Evolutionary conservation across 92 coral and sea anemone species (phyloP).

Genomic region (Pocillopora grandis): DNA sequence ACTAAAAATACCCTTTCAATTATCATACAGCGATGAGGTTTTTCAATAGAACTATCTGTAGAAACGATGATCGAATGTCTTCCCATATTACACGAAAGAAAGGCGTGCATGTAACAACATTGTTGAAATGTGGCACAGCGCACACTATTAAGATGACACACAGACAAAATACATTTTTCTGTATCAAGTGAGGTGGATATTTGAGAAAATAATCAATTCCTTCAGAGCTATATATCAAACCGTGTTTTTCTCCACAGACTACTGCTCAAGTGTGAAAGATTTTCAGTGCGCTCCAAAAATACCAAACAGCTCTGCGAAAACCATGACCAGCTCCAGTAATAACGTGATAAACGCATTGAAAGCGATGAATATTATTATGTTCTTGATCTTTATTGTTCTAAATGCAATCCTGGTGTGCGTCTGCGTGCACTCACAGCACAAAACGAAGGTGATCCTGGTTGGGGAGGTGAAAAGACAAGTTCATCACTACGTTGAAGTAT

Average conservation of each 20-base stretch:
- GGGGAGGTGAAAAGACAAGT: neutral
- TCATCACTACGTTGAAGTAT: neutral
- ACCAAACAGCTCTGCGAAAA: neutral
- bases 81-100: too few relatives aligned
- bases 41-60: too few relatives aligned
- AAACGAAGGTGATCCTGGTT: neutral
- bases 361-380: slow-evolving; percentile 13
- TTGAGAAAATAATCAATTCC: too few relatives aligned
- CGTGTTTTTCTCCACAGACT: slow-evolving; percentile 62
- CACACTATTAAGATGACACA: too few relatives aligned
- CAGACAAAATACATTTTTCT: too few relatives aligned
- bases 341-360: neutral
- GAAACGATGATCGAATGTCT: too few relatives aligned
- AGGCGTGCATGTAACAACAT: too few relatives aligned
- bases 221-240: too few relatives aligned
- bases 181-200: too few relatives aligned
- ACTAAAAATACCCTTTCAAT: too few relatives aligned
- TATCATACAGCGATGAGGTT: too few relatives aligned
- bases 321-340: neutral
- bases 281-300: slow-evolving; percentile 47
- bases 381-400: neutral
- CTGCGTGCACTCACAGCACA: slow-evolving; percentile 5
- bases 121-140: too few relatives aligned
- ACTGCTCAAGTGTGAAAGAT: slow-evolving; percentile 59
- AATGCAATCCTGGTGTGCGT: neutral